Evolutionary conservation across 2,888 invertebrate species (phyloP), one percentile per base, ranked within the genome.

Genomic region (Harpagoxenus sublaevis): DNA sequence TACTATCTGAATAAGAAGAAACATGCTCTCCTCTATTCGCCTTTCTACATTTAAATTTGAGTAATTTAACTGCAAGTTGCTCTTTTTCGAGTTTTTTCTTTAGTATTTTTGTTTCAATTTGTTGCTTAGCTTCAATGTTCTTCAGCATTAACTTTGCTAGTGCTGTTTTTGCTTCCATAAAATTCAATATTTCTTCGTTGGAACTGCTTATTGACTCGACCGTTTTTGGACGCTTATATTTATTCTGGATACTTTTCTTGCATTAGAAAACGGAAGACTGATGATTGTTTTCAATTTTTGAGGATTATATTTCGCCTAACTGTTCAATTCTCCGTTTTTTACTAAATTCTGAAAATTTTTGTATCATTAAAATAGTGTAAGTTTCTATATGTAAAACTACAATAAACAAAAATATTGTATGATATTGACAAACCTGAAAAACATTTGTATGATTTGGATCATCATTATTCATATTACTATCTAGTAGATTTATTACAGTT

Each of bases 11-110:
- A 55, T 23, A 9, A 10, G 23, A 55, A 55, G 55, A 55, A 55
- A 55, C 23, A 55, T 23, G 55, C 23, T 55, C 55, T 55, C 23
- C 55, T 55, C 23, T 23, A 23, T 23, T 55, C 55, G 23, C 23
- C 23, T 55, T 55, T 55, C 9, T 55, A 55, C n/a, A 55, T 55
- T 55, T 55, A 10, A 55, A 23, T 55, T 55, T 55, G 8, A 55
- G 55, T 55, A 55, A 55, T 55, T 55, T 55, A 55, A 55, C 55
- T 23, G 55, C 55, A 55, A 55, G 55, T 55, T 55, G n/a, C 55
- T 55, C 55, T 55, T 23, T 55, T 53, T 53, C 53, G 55, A 55
- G 55, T 55, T 55, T 55, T 51, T 0, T 55, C 23, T n/a, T n/a
- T 55, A 55, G 23, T 23, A 55, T 55, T 55, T 18, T 51, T 51